phyloP scores from a whole-genome alignment of 2,113 vertebrate genomes.

The Sitta europaea region DNA sequence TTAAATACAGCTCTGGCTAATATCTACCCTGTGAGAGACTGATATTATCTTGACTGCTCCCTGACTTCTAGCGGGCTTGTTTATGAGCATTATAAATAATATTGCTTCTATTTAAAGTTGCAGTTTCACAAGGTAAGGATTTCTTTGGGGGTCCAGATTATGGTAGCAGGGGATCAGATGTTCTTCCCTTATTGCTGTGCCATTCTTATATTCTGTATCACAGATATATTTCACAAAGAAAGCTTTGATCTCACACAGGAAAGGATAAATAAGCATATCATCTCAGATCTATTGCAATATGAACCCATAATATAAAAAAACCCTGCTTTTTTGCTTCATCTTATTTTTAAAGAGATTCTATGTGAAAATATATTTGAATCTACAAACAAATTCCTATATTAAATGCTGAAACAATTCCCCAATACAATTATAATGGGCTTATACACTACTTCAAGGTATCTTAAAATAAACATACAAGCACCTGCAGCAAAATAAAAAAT shows the following conservation, averaged over 20 bases:
- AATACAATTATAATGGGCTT: not conserved
- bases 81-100: not conserved
- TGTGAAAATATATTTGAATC: not conserved
- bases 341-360: not conserved
- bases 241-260: not conserved
- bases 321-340: not conserved
- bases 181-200: not conserved
- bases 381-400: not conserved
- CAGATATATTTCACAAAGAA: not conserved
- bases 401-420: not conserved
- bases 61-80: not conserved
- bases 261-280: not conserved
- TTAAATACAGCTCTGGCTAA: not conserved
- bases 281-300: not conserved
- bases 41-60: not conserved
- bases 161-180: not conserved
- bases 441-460: not conserved
- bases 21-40: not conserved
- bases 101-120: not conserved
- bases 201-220: not conserved
- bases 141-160: not conserved
- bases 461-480: not conserved
- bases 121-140: not conserved
- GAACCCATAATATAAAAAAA: not conserved
- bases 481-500: not conserved